Conservation (phyloP, 2,113 vertebrate species). For the Heliornis fulica region DNA sequence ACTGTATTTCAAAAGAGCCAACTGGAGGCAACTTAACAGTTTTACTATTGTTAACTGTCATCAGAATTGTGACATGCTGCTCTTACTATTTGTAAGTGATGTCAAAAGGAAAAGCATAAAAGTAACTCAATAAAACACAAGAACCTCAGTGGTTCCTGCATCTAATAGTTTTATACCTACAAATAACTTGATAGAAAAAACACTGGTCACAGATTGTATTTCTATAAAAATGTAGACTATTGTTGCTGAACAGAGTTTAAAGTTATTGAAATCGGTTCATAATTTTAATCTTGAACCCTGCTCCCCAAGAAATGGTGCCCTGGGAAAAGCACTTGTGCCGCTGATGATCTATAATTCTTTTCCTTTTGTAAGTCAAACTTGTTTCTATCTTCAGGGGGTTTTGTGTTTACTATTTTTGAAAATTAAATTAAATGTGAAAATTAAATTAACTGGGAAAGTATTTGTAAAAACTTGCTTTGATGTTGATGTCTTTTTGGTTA, state of each 20-base stretch:
- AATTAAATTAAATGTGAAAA: neutral
- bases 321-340: fast-evolving
- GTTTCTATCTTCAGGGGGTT: neutral
- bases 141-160: neutral
- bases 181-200: neutral
- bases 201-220: neutral
- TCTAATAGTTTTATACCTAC: neutral
- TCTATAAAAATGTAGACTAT: neutral
- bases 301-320: neutral
- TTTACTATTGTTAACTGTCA: conserved; percentile 1
- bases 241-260: neutral
- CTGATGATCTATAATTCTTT: neutral
- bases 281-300: neutral
- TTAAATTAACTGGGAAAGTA: neutral
- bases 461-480: neutral
- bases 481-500: neutral
- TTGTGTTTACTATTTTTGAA: neutral
- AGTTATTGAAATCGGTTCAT: neutral
- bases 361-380: neutral
- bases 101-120: neutral
- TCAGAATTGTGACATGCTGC: neutral
- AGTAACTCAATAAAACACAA: neutral
- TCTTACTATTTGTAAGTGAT: neutral
- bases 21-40: neutral
- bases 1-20: neutral